These are phyloP conservation scores for Neoaliturus tenellus DNA, from an alignment of 2,888 invertebrate species.

Conservation along the genomic window DNA sequence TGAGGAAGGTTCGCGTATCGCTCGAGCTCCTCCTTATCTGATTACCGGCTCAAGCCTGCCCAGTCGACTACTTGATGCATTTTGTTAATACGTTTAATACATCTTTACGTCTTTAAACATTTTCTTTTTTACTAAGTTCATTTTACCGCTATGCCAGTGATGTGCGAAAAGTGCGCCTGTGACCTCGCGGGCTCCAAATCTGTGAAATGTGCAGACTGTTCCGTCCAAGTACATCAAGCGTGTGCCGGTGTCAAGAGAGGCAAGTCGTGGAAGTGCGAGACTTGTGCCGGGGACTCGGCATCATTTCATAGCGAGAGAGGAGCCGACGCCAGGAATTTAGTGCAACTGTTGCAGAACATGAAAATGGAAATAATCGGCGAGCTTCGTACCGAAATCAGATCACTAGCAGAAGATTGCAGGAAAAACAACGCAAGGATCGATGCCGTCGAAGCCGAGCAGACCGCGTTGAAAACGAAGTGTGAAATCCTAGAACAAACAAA, in stretches of 20 bases:
- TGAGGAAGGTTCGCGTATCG: slow-evolving; percentile 8
- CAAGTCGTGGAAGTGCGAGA: neutral
- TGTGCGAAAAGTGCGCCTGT: neutral
- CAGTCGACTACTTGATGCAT: neutral
- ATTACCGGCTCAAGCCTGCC: neutral
- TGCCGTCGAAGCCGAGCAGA: neutral
- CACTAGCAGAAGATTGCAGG: neutral
- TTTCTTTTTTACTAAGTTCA: neutral
- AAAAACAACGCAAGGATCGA: neutral
- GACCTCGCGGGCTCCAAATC: neutral
- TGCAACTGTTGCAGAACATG: neutral
- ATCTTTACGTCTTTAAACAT: neutral
- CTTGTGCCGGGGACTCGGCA: neutral
- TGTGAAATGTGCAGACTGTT: neutral
- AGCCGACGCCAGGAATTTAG: neutral
- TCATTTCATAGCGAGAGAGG: neutral
- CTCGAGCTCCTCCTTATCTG: neutral
- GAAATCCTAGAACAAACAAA: neutral
- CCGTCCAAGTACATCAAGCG: neutral
- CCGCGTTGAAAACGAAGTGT: neutral
- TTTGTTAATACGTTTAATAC: neutral
- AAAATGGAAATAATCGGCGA: neutral
- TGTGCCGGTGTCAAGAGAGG: neutral
- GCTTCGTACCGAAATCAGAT: neutral
- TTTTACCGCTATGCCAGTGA: neutral